phyloP scores from a whole-genome alignment of 2,113 vertebrate species.

The Protomyctophum bolini region DNA sequence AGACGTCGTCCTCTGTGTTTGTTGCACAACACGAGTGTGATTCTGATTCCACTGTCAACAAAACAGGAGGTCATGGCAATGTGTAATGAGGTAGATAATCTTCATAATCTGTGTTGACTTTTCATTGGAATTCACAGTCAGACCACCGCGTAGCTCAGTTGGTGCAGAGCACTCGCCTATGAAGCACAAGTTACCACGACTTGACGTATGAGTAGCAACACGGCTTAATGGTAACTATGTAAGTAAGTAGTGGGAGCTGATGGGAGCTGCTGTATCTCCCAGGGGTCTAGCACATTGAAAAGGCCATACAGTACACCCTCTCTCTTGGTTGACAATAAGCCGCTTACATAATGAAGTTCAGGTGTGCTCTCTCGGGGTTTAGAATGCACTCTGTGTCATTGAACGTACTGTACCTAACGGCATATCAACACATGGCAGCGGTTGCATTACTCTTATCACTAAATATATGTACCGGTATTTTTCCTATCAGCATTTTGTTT shows the following conservation, averaged over 20 bases:
- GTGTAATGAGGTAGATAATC: neutral
- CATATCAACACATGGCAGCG: neutral
- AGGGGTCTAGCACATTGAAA: too few relatives aligned
- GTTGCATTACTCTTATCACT: slow-evolving; percentile 12
- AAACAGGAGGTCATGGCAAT: neutral
- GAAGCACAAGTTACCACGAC: too few relatives aligned
- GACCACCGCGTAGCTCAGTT: too few relatives aligned
- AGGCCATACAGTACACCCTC: too few relatives aligned
- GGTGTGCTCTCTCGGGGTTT: slow-evolving; percentile 4
- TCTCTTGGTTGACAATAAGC: too few relatives aligned
- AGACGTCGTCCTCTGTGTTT: neutral
- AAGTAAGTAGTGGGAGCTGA: too few relatives aligned
- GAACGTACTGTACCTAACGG: neutral
- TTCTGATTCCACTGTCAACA: neutral
- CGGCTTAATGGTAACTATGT: too few relatives aligned
- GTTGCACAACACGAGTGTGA: too few relatives aligned
- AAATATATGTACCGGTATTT: slow-evolving; percentile 9
- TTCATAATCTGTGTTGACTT: slow-evolving; percentile 5
- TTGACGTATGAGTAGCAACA: too few relatives aligned
- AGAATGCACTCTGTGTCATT: slow-evolving; percentile 8
- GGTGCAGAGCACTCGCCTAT: too few relatives aligned
- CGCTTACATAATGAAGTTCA: neutral
- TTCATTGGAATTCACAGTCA: slow-evolving; percentile 1
- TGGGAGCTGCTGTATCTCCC: too few relatives aligned
- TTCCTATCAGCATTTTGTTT: slow-evolving; percentile 12